Evolutionary conservation across 2,113 vertebrate species (phyloP).

Genomic region (Serilophus lunatus): DNA sequence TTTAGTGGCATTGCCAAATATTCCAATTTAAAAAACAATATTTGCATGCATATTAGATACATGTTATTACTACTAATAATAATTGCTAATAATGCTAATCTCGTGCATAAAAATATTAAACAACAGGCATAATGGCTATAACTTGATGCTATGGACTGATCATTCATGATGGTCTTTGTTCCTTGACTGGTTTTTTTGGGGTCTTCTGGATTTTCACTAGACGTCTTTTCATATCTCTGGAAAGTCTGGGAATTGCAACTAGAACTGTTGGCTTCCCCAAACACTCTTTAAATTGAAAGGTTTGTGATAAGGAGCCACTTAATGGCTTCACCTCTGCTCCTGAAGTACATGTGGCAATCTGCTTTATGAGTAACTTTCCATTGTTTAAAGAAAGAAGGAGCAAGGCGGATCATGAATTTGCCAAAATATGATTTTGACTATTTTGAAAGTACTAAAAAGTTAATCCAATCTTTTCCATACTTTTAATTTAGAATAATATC

Average conservation of each 20-base stretch:
- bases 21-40: background rate
- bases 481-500: background rate
- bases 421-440: background rate
- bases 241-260: background rate
- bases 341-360: background rate
- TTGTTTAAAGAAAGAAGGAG: background rate
- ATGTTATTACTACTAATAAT: background rate
- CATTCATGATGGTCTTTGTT: background rate
- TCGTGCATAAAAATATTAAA: background rate
- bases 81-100: background rate
- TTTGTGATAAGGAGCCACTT: background rate
- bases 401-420: background rate
- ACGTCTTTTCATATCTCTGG: background rate
- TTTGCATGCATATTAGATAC: background rate
- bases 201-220: background rate
- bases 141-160: background rate
- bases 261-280: background rate
- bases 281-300: background rate
- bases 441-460: background rate
- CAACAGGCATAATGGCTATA: background rate
- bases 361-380: background rate
- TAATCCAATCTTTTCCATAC: background rate
- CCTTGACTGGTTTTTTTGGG: background rate
- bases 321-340: background rate
- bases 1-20: background rate